Evolutionary conservation across 2,113 vertebrate species (phyloP), one percentile per base, ranked within the genome.

Genomic region (Clarias gariepinus): DNA sequence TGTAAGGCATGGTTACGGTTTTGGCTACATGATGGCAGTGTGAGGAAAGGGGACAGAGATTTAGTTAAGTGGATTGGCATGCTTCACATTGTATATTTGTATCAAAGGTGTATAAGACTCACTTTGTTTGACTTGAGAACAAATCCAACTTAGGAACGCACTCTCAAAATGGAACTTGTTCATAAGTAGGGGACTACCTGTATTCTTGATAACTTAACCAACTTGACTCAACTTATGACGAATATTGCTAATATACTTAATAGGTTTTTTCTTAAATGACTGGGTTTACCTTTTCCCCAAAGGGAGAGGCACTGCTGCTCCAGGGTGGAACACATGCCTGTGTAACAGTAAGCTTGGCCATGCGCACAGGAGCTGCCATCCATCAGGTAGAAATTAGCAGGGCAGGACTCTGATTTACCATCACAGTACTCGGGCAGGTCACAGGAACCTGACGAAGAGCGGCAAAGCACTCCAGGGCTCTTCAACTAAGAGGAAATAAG

Each of bases 261-360:
- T 52, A 41, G 15, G 61, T 77, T 61, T 61, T 30, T 9, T 25
- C 33, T 52, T 23, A 69, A 60, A 3, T 55, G 30, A 69, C 47
- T 60, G 25, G 33, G 87, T 91, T 55, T 82, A 95, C 95, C 95
- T 90, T 87, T 91, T 7, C 98, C 98, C 98, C 98, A 99, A 0
- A 99, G 96, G 78, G 96, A 96, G 87, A 91, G 90, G 71, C 98
- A 99, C 94, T 99, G 98, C 88, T 97, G 96, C 91, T 96, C 91
- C 82, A 98, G 96, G 0, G 96, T 99, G 87, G 98, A 95, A 88
- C 98, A 99, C 97, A 98, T 99, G 93, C 98, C 98, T 0, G 96
- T 99, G 95, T 99, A 99, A 92, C 98, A 99, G 91, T 97, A 99
- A 2, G 98, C 98, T 82, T 69, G 91, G 28, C 96, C 96, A 0